Evolutionary conservation across 2,888 invertebrate genomes (phyloP), one percentile per base, ranked within the genome.

Genomic region (Celastrina argiolus): DNA sequence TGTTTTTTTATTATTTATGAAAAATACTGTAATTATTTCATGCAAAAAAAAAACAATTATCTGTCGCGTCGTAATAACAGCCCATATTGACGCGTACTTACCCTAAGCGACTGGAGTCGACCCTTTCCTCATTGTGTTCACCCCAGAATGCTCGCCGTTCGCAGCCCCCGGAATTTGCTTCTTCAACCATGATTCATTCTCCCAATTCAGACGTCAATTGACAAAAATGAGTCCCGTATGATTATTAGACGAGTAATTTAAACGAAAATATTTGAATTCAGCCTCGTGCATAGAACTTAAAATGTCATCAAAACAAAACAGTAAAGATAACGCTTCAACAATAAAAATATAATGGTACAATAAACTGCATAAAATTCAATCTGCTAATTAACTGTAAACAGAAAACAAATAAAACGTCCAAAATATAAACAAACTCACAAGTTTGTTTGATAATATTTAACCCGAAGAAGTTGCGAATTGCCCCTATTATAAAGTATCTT

Each of bases 61-160:
- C 80, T 75, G 81, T 76, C 85, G 81, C 81, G 80, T 84, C 80
- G 79, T 87, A 88, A 88, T 87, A 87, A 85, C 88, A 84, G 81
- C 79, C 82, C 85, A 87, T 86, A 88, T 88, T 89, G 88, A 85
- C 85, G 91, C 85, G 87, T 86, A 88, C 87, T 90, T 89, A 89
- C 90, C 88, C 91, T 83, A 85, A 84, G 81, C 84, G 80, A 79
- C 79, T 76, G 75, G 78, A 75, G 76, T 82, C 87, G 87, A 87
- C 90, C 89, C 88, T 88, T 87, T 86, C 84, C 81, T 84, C 83
- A 87, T 89, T 88, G 89, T 89, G 86, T 86, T 87, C 88, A 88
- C 90, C 89, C 88, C 84, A 85, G 83, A 85, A 84, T 83, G 84
- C 81, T 88, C 83, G 85, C 86, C 87, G 86, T 88, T 87, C 85